Conservation (phyloP, 2,113 vertebrate genomes). For the Tragelaphus scriptus region DNA sequence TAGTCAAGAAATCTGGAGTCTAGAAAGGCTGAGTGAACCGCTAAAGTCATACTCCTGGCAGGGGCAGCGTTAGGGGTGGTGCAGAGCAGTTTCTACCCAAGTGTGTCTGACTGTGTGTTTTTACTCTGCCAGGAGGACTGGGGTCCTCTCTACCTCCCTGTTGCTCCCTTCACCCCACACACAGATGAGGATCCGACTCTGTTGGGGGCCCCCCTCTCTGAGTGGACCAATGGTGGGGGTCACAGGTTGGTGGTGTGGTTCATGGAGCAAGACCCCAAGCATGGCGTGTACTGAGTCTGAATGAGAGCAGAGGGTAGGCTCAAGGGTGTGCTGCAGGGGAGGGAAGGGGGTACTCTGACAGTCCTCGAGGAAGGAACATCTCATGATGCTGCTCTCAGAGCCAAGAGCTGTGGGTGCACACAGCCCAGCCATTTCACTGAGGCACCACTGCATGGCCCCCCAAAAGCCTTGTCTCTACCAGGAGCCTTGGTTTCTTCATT, state of each 20-base stretch:
- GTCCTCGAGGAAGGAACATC: background rate
- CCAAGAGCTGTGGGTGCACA: background rate
- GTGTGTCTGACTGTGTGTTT: background rate
- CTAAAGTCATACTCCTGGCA: fast-evolving
- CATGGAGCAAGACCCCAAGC: background rate
- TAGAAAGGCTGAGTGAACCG: background rate
- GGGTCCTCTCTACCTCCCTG: background rate
- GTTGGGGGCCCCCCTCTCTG: background rate
- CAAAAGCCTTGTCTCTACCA: background rate
- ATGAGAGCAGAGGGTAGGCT: background rate
- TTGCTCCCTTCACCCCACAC: background rate
- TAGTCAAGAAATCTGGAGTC: background rate
- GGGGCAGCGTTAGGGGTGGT: background rate
- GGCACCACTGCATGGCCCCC: background rate
- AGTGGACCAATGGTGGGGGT: background rate
- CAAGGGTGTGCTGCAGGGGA: background rate
- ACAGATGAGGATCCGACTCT: background rate
- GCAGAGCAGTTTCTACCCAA: background rate
- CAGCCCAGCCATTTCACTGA: background rate
- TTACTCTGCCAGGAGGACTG: background rate
- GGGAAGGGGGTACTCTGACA: background rate
- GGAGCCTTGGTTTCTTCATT: background rate
- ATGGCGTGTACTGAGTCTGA: background rate
- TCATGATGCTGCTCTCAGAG: background rate
- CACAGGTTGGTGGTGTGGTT: background rate